Percentiles rank a stretch among this genome's conserved stretches.
Conservation (phyloP, 2,888 invertebrate genomes). For the Macrosoma leucophasiata region DNA sequence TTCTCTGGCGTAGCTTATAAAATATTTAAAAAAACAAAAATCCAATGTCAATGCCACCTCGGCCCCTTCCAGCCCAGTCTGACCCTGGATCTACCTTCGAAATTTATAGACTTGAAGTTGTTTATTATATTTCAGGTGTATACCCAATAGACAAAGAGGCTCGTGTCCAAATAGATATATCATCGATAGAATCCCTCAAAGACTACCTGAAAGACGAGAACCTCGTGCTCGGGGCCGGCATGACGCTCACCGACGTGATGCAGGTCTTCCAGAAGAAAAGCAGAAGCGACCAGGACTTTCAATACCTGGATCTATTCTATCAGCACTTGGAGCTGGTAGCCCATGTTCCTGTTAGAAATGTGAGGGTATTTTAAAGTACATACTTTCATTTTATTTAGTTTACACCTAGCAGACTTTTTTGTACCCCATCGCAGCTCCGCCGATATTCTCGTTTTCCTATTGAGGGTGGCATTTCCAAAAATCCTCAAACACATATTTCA, state of each 20-base stretch:
- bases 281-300: constrained; percentile 63
- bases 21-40: no score
- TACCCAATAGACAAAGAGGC: constrained; percentile 56
- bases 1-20: no score
- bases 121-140: constrained; percentile 58
- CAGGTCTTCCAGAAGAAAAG: constrained; percentile 51
- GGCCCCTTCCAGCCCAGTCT: no score
- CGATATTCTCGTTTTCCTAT: no score
- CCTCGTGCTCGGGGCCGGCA: constrained; percentile 75
- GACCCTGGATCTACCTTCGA: no score
- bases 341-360: constrained; percentile 83
- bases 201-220: constrained; percentile 44
- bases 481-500: no score
- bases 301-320: constrained; percentile 74
- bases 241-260: constrained; percentile 74
- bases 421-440: no score
- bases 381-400: no score
- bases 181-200: constrained; percentile 70
- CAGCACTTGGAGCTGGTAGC: constrained; percentile 82
- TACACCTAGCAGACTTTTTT: no score
- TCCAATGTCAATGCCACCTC: no score
- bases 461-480: no score
- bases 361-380: constrained; percentile 67
- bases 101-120: no score
- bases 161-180: constrained; percentile 77